phyloP scores from a whole-genome alignment of 2,113 vertebrate species.

The Turnix velox region DNA sequence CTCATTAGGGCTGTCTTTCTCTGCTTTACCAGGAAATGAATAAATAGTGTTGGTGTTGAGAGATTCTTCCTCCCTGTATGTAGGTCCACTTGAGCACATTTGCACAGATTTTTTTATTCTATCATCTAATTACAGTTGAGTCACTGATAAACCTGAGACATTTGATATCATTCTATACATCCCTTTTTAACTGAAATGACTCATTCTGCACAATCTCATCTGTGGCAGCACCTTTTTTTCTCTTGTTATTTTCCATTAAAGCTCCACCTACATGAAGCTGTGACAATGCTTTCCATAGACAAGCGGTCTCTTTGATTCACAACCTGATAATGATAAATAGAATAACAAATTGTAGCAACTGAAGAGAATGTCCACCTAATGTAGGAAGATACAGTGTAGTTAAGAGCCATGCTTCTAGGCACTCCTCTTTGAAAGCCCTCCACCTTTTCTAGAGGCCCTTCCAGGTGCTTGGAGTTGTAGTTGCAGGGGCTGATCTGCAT shows the following conservation, averaged over 20 bases:
- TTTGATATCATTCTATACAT: not conserved
- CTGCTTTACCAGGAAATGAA: not conserved
- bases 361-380: not conserved
- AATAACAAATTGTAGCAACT: not conserved
- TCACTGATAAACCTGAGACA: not conserved
- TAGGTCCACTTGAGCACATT: not conserved
- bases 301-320: not conserved
- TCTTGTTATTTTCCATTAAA: not conserved
- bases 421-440: not conserved
- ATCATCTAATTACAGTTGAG: not conserved
- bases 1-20: fast-evolving
- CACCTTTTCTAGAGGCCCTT: not conserved
- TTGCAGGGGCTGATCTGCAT: not conserved
- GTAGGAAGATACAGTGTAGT: not conserved
- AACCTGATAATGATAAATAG: not conserved
- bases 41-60: not conserved
- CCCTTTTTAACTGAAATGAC: not conserved
- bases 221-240: not conserved
- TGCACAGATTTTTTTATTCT: not conserved
- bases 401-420: not conserved
- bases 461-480: not conserved
- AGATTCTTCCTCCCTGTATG: not conserved
- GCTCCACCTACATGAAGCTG: not conserved
- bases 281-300: not conserved
- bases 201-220: not conserved